Evolutionary conservation across 2,797 vertebrate genomes (phyloP).

Genomic region (Microctenopoma stevenorrisi): DNA sequence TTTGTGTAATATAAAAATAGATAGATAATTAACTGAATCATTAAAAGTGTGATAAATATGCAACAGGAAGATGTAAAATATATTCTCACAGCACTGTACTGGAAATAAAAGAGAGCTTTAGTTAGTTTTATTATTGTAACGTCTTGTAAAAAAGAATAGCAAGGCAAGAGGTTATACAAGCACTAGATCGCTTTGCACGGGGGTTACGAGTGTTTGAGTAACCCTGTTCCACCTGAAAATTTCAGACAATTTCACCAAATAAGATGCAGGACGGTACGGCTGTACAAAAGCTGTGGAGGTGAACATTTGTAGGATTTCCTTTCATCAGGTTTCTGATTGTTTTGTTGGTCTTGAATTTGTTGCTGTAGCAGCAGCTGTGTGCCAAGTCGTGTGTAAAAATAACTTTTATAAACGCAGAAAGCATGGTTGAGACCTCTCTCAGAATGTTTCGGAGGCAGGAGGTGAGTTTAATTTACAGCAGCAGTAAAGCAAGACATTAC

Average conservation of each 20-base stretch:
- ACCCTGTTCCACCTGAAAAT: slow-evolving; percentile 7
- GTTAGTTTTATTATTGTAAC: background rate
- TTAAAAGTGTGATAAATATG: too few species aligned
- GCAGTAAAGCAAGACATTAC: slow-evolving; percentile 66
- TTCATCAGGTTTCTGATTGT: slow-evolving; percentile 9
- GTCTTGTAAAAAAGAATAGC: slow-evolving; percentile 1
- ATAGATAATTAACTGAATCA: too few species aligned
- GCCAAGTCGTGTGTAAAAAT: slow-evolving; percentile 1
- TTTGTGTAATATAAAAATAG: too few species aligned
- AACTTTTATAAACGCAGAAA: slow-evolving; percentile 24
- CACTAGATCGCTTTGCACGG: background rate
- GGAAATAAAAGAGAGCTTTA: too few species aligned
- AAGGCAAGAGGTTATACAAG: background rate
- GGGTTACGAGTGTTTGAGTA: background rate
- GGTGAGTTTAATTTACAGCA: slow-evolving; percentile 70
- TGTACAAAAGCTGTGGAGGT: background rate
- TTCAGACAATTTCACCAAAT: background rate
- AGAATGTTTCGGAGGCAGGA: slow-evolving; percentile 51
- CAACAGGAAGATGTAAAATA: too few species aligned
- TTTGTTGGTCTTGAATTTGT: slow-evolving; percentile 6
- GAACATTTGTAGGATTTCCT: slow-evolving; percentile 5
- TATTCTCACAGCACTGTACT: too few species aligned
- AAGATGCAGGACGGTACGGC: background rate
- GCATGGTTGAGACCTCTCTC: slow-evolving; percentile 19
- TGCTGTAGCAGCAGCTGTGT: slow-evolving; percentile 19